A percentile compares a stretch with the other conserved stretches of the same genome.
Evolutionary conservation across 2,113 vertebrate genomes (phyloP).

Genomic region (Scalopus aquaticus): DNA sequence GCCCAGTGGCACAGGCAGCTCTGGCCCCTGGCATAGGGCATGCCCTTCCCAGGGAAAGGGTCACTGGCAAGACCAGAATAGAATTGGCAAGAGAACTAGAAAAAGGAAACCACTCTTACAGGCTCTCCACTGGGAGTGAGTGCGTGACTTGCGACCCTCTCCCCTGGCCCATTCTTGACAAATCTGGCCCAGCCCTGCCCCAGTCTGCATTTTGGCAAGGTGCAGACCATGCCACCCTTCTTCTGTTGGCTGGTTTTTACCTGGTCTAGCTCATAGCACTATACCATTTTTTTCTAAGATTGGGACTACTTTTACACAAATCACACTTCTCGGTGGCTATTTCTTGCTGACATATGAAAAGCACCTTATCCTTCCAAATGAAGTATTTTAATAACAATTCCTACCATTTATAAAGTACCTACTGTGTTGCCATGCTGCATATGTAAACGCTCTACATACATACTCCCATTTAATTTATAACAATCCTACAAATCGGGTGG

Average conservation of each 20-base stretch:
- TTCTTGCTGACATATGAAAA: not conserved
- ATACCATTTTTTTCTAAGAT: not conserved
- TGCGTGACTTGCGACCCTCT: not conserved
- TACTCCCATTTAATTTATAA: not conserved
- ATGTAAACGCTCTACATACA: not conserved
- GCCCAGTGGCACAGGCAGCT: not conserved
- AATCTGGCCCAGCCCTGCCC: not conserved
- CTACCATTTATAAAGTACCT: not conserved
- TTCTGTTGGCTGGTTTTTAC: not conserved
- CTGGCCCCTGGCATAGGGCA: rapidly evolving
- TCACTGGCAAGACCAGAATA: not conserved
- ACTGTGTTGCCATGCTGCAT: not conserved
- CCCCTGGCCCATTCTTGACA: rapidly evolving
- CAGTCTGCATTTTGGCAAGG: not conserved
- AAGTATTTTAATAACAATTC: not conserved
- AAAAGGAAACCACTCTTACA: not conserved
- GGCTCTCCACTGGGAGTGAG: not conserved
- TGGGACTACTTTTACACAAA: not conserved
- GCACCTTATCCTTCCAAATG: not conserved
- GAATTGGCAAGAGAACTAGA: not conserved
- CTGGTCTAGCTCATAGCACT: not conserved
- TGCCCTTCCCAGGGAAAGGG: not conserved
- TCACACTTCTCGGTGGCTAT: not conserved
- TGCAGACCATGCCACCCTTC: too few species aligned
- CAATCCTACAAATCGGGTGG: not conserved